Percentiles rank a stretch among this genome's conserved stretches.
Evolutionary conservation across 1,140 invertebrate species (phyloP).

Genomic region (Achroia grisella): DNA sequence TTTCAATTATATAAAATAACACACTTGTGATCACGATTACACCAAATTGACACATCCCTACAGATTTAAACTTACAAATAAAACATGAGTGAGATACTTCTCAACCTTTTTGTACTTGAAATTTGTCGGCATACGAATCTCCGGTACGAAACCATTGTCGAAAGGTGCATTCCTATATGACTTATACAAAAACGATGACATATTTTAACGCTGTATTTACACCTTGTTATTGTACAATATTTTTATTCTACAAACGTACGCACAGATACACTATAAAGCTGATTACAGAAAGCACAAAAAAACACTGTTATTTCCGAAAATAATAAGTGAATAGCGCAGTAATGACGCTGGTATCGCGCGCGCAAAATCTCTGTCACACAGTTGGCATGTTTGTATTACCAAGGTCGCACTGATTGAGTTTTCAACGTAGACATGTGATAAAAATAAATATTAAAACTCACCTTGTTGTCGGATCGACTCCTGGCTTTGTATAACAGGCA

Average conservation of each 20-base stretch:
- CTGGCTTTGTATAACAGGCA: constrained; percentile 53
- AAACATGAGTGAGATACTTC: constrained; percentile 24
- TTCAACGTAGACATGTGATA: constrained; percentile 27
- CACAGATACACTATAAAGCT: no score
- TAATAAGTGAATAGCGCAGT: not conserved
- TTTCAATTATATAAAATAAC: no score
- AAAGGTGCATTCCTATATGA: constrained; percentile 50
- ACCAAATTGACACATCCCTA: no score
- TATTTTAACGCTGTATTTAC: constrained; percentile 5
- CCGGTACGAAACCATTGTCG: constrained; percentile 42
- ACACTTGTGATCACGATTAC: no score
- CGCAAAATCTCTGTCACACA: constrained; percentile 1
- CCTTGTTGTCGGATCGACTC: constrained; percentile 49
- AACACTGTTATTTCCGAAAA: no score
- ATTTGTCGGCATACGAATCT: constrained; percentile 18
- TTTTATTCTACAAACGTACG: not conserved
- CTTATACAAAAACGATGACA: constrained; percentile 57
- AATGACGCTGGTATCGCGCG: not conserved
- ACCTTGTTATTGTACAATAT: no score
- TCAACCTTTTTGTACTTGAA: constrained; percentile 31
- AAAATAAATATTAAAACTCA: constrained; percentile 57
- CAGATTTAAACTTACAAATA: constrained; percentile 3
- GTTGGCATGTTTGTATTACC: constrained; percentile 27
- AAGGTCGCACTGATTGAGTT: constrained; percentile 35
- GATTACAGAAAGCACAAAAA: no score